Conservation (phyloP, 2,113 vertebrate species). For the Bucco capensis region DNA sequence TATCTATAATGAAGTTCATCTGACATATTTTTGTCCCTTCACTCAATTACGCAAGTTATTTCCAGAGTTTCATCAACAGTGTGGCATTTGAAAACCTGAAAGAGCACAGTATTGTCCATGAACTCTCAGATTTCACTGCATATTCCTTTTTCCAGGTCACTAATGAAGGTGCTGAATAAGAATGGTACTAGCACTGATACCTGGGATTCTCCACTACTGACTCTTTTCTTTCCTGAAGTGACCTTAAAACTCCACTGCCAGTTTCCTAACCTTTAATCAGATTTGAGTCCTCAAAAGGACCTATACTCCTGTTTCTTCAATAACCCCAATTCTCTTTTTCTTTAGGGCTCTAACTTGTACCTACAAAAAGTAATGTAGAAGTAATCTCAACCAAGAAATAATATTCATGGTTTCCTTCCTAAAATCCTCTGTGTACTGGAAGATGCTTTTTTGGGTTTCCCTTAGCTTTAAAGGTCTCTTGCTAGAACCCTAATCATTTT, state of each 20-base stretch:
- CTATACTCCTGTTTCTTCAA: background rate
- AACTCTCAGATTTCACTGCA: background rate
- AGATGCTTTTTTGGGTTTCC: background rate
- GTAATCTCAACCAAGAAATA: background rate
- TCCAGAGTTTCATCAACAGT: background rate
- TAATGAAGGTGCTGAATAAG: background rate
- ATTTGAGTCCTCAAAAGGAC: background rate
- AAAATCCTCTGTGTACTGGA: background rate
- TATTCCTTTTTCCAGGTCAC: background rate
- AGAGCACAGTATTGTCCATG: background rate
- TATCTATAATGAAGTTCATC: background rate
- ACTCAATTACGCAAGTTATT: background rate
- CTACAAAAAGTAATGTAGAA: background rate
- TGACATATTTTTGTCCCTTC: background rate
- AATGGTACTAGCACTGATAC: background rate
- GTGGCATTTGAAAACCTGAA: background rate
- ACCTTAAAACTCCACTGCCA: background rate
- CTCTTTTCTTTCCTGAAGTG: background rate
- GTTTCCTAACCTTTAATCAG: background rate
- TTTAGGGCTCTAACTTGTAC: background rate
- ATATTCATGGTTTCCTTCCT: background rate
- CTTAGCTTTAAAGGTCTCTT: background rate
- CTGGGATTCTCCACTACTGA: background rate
- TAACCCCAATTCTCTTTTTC: background rate
- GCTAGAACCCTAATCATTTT: background rate